phyloP scores from a whole-genome alignment of 2,888 invertebrate species.

The Lacanobia wlatinum region DNA sequence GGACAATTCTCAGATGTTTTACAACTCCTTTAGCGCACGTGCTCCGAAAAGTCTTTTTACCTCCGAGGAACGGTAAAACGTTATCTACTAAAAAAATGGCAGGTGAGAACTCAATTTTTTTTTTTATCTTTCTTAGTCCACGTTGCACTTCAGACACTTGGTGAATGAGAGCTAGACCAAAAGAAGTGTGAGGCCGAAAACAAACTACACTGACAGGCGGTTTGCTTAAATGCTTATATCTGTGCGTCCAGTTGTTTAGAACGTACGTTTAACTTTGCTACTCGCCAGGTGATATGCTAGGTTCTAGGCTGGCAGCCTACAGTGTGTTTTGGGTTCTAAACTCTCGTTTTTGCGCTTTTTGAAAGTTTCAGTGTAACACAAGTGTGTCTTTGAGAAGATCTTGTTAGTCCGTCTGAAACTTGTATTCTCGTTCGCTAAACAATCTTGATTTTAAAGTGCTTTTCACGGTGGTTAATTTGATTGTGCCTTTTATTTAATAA shows the following conservation, averaged over 20 bases:
- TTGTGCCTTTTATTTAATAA: background rate
- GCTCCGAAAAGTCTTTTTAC: slow-evolving; percentile 28
- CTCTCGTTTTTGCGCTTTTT: background rate
- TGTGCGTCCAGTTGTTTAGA: too few relatives aligned
- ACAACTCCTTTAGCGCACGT: slow-evolving; percentile 31
- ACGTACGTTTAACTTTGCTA: background rate
- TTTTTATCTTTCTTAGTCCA: background rate
- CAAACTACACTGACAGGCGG: background rate
- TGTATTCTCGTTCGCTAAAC: background rate
- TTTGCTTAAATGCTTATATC: background rate
- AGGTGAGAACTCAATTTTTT: slow-evolving; percentile 10
- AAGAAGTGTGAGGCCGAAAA: background rate
- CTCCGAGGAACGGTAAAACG: slow-evolving; percentile 11
- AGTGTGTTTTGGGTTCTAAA: too few relatives aligned
- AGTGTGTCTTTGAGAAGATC: background rate
- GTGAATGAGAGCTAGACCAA: background rate
- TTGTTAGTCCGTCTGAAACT: too few relatives aligned
- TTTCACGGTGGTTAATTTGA: background rate
- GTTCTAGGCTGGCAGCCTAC: too few relatives aligned
- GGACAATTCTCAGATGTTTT: slow-evolving; percentile 20
- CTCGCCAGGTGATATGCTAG: too few relatives aligned
- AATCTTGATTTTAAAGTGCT: background rate
- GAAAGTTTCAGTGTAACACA: background rate
- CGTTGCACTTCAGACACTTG: too few relatives aligned
- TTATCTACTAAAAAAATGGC: slow-evolving; percentile 17